These are phyloP conservation scores for Trichopoda pennipes DNA, from an alignment of 2,888 invertebrate species.

Conservation along the genomic window DNA sequence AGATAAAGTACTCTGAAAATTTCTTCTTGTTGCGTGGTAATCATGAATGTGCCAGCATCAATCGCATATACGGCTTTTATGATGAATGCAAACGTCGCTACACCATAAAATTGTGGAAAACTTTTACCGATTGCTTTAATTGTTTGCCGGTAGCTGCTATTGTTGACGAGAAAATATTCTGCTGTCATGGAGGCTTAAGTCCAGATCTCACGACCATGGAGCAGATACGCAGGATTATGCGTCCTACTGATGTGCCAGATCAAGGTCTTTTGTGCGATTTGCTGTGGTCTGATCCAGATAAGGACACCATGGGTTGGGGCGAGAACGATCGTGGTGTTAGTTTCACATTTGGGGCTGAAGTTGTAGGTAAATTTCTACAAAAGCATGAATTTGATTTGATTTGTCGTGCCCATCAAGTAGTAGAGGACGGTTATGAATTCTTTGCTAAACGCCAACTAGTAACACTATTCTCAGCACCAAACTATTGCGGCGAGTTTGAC, in stretches of 20 bases:
- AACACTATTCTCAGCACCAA: constrained; percentile 94
- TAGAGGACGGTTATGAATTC: constrained; percentile 99
- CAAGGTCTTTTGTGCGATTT: constrained; percentile 98
- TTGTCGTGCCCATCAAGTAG: constrained; percentile 99
- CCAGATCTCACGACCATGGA: constrained; percentile 98
- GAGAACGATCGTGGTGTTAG: constrained; percentile 99
- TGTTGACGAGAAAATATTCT: constrained; percentile 88
- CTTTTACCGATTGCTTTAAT: constrained; percentile 99
- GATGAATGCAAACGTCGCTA: constrained; percentile 97
- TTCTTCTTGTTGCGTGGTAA: constrained; percentile 98
- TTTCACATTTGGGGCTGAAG: constrained; percentile 99
- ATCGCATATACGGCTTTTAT: constrained; percentile 98
- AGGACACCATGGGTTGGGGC: constrained; percentile 99
- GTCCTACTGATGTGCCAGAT: constrained; percentile 99
- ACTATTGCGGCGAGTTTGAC: constrained; percentile 96
- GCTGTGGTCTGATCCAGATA: constrained; percentile 98
- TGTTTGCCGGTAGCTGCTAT: constrained; percentile 99
- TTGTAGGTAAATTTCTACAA: constrained; percentile 99
- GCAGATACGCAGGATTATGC: constrained; percentile 98
- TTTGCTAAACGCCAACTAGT: constrained; percentile 98
- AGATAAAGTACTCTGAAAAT: constrained; percentile 99
- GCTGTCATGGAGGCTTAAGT: constrained; percentile 91
- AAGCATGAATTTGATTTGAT: constrained; percentile 99
- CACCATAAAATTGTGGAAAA: constrained; percentile 99
- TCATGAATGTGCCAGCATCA: constrained; percentile 99